These are phyloP conservation scores for Trichogramma evanescens DNA, from an alignment of 2,888 invertebrate genomes.

Conservation along the genomic window DNA sequence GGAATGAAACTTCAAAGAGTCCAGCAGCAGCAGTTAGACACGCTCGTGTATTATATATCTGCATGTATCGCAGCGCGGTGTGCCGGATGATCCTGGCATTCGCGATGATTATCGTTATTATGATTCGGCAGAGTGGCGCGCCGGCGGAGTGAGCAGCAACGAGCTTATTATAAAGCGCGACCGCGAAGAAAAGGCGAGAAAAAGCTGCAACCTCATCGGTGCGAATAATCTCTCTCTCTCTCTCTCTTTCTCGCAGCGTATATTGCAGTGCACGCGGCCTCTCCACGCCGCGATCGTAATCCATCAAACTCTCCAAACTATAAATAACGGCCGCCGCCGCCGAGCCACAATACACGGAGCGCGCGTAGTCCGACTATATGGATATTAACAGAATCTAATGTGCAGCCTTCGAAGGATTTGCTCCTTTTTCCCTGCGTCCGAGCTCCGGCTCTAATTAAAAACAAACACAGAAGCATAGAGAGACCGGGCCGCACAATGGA, in stretches of 20 bases:
- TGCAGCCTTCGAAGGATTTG: background rate
- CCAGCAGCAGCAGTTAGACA: no score
- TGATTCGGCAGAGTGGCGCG: background rate
- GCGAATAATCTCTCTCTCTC: constrained; percentile 10
- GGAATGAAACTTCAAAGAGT: no score
- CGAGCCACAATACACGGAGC: no score
- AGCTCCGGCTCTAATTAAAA: constrained; percentile 20
- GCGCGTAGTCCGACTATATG: background rate
- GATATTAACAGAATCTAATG: background rate
- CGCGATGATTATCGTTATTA: constrained; percentile 21
- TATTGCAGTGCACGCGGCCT: background rate
- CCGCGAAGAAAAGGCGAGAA: constrained; percentile 1
- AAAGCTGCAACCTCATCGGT: constrained; percentile 15
- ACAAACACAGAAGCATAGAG: constrained; percentile 18
- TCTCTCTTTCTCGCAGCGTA: background rate
- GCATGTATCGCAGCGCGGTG: no score
- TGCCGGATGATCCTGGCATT: constrained; percentile 9
- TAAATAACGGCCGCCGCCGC: no score
- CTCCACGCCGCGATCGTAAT: constrained; percentile 9
- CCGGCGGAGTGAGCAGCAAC: constrained; percentile 6
- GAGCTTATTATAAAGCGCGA: constrained; percentile 14
- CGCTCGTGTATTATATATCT: no score
- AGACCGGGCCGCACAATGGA: constrained; percentile 17
- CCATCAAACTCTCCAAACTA: constrained; percentile 12
- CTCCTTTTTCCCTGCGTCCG: background rate